Evolutionary conservation across 1,140 invertebrate genomes (phyloP), one percentile per base, ranked within the genome.

Genomic region (Neotoxoptera formosana): DNA sequence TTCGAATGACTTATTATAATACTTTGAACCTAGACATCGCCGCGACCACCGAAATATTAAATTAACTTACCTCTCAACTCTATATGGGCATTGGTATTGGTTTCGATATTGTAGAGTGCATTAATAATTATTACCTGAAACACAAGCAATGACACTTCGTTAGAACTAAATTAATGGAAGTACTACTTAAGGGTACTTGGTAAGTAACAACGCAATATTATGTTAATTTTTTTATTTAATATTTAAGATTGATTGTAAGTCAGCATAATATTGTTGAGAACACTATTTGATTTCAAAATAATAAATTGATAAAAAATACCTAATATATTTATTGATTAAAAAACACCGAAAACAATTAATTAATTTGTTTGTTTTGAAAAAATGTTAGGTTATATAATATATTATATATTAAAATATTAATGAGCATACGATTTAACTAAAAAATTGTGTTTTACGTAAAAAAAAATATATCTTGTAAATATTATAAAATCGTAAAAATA

Each of bases 111-210:
- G 60, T 34, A 76, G 30, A 76, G n/a, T n/a, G 60, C 6, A 76
- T n/a, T n/a, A 76, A 17, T 76, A 76, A 76, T n/a, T 76, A 76
- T n/a, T 76, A 76, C 30, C 60, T 76, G 60, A 76, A 76, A 76
- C n/a, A 76, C 60, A 67, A 67, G 60, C 23, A 76, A 76, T 76
- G 1, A 17, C 60, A 76, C n/a, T n/a, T n/a, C 7, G n/a, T 76
- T 34, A 76, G 30, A 76, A 76, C n/a, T 34, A n/a, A 76, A 76
- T 30, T 17, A 67, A 30, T 4, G 14, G 30, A 25, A 14, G 3
- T n/a, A n/a, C 30, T 4, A 25, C 23, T 20, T 25, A 8, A 56
- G 8, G 8, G 7, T 25, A 8, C 25, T 7, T 11, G 8, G 56
- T 60, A 30, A 30, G 25, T 56, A 30, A 67, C 3, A 3, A n/a